Base-by-base conservation (phyloP, 2,797 vertebrate species). In the Hydrophis major region DNA sequence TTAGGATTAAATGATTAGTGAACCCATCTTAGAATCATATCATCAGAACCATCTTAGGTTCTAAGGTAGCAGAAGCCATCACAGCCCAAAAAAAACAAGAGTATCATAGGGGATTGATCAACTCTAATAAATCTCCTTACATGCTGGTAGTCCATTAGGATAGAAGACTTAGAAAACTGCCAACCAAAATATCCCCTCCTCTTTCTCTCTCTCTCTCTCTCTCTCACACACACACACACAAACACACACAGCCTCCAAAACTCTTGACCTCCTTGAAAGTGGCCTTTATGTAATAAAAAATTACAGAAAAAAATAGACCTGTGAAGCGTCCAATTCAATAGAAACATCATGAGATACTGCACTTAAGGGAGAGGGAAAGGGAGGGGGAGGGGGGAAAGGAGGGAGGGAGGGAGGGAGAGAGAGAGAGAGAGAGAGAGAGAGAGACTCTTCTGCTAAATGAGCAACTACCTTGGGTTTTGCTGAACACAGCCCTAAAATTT, bases 291-390 rank as follows among this genome's bases (percentile, higher is more conserved):
- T 0, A 28, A 7, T 1, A 60, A 94, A 10, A 90, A 47, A 47
- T 47, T 47, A 47, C 47, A 42, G 47, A 47, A 47, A 47, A 47
- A 37, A 14, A 16, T 69, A 69, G 47, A 18, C 61, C 25, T 0
- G 0, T 63, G 27, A 63, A 63, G 61, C 27, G 28, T 28, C 60
- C 27, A 61, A 27, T 22, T 56, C 93, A 63, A 6, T 22, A 63
- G 91, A 93, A 90, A 57, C 37, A 47, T 2, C 83, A 86, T 83
- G 87, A 95, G 60, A 89, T 53, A 57, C 42, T 66, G 63, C 4
- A 0, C 0, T 16, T 78, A 57, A 86, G 32, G 47, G 47, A 47
- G 47, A 47, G 4, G 47, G 6, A 47, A 47, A 47, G 47, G 47
- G 47, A 37, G 37, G 37, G 37, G 37, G 37, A 12, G 27, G 20